Evolutionary conservation across 2,113 vertebrate species (phyloP).

Genomic region (Plecotus auritus): DNA sequence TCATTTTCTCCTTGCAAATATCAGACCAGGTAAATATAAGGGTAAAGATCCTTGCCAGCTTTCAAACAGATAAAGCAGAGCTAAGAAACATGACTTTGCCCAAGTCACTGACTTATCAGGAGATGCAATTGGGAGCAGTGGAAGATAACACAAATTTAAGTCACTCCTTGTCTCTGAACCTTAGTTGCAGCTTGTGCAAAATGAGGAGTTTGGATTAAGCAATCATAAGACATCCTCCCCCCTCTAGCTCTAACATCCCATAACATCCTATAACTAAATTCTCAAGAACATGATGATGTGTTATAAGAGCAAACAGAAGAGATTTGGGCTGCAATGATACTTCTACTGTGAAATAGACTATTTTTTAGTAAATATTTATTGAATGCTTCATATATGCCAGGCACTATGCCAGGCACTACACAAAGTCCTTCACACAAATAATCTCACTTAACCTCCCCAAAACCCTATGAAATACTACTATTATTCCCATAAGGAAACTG

Average conservation of each 20-base stretch:
- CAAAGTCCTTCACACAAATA: not conserved
- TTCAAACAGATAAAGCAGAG: conserved; percentile 34
- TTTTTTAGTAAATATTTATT: not conserved
- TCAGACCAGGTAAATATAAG: not conserved
- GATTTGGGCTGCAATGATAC: not conserved
- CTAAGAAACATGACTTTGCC: not conserved
- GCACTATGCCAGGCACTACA: not conserved
- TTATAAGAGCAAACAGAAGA: not conserved
- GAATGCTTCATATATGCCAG: not conserved
- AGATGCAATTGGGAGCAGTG: not conserved
- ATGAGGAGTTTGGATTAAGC: not conserved
- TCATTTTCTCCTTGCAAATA: not conserved
- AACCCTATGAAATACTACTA: not conserved
- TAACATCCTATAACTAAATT: not conserved
- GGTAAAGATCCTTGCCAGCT: not conserved
- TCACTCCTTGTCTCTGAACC: not conserved
- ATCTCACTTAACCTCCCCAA: not conserved
- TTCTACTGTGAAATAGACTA: not conserved
- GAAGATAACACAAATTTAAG: not conserved
- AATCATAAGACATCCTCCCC: not conserved
- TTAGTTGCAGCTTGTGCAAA: not conserved
- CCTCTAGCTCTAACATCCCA: not conserved
- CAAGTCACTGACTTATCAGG: not conserved
- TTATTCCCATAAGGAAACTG: conserved; percentile 1
- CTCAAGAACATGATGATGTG: not conserved